These are phyloP conservation scores for Barypeithes pellucidus DNA, from an alignment of 2,888 invertebrate species.

Conservation along the genomic window DNA sequence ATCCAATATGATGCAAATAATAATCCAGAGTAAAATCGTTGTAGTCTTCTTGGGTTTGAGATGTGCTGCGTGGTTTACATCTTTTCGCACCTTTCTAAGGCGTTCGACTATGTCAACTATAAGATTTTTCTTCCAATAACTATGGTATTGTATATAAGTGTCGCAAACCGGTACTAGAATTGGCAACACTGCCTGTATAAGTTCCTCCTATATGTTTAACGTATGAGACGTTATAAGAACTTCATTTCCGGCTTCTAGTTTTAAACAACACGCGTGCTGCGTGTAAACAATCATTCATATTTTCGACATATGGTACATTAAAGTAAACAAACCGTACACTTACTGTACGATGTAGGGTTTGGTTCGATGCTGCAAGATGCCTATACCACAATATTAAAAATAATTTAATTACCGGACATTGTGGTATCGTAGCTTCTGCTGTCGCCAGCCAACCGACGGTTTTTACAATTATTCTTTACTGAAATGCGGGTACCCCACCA, in stretches of 20 bases:
- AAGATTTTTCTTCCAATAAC: no score
- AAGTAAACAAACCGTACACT: conserved; percentile 28
- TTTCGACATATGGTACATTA: conserved; percentile 54
- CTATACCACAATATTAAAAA: conserved; percentile 6
- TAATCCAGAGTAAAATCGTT: no score
- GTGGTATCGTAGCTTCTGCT: background rate
- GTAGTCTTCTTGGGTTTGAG: no score
- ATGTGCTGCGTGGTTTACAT: no score
- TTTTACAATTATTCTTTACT: no score
- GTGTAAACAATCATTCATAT: conserved; percentile 59
- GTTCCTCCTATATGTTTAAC: conserved; percentile 44
- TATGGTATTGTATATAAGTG: no score
- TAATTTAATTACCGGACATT: conserved; percentile 17
- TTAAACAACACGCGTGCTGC: conserved; percentile 61
- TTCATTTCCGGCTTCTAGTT: conserved; percentile 62
- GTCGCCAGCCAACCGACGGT: no score
- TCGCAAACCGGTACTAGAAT: background rate
- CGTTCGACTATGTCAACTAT: no score
- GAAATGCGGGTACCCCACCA: no score
- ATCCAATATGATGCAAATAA: no score
- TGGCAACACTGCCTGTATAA: conserved; percentile 44
- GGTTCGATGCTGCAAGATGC: conserved; percentile 9
- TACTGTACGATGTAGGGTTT: background rate
- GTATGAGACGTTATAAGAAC: conserved; percentile 57
- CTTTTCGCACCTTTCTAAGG: no score